phyloP scores from a whole-genome alignment of 2,888 invertebrate genomes.

The Sinhomidia bicolor region DNA sequence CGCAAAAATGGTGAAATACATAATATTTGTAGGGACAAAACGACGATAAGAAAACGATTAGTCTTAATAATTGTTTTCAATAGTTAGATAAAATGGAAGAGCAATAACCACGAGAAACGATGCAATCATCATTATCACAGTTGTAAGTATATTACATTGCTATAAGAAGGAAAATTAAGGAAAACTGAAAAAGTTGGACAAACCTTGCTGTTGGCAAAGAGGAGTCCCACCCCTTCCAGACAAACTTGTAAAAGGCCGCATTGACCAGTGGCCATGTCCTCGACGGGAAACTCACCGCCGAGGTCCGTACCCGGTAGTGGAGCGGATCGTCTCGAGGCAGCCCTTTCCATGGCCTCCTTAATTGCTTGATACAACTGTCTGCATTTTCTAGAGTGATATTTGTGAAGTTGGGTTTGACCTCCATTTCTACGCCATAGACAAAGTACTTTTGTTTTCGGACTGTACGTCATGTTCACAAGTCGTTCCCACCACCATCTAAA shows the following conservation, averaged over 20 bases:
- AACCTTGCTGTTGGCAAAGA: conserved; percentile 99
- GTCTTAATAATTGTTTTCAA: background rate
- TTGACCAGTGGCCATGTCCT: conserved; percentile 98
- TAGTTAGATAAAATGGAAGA: background rate
- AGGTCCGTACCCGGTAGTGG: conserved; percentile 89
- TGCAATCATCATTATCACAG: background rate
- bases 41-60: conserved; percentile 41
- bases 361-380: conserved; percentile 94
- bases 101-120: background rate
- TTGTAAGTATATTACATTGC: background rate
- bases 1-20: background rate
- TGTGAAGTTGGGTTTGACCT: conserved; percentile 96
- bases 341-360: conserved; percentile 98
- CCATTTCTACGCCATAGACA: conserved; percentile 98
- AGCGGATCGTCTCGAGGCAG: conserved; percentile 88
- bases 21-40: conserved; percentile 16
- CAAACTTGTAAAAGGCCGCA: conserved; percentile 99
- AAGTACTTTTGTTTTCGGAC: conserved; percentile 98
- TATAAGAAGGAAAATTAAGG: background rate
- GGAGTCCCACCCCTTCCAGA: conserved; percentile 99
- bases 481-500: conserved; percentile 99
- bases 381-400: conserved; percentile 97
- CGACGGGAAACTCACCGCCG: conserved; percentile 99
- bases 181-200: conserved; percentile 80
- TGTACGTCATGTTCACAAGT: conserved; percentile 99